phyloP scores from a whole-genome alignment of 2,113 vertebrate genomes.

The Eurystomus gularis region DNA sequence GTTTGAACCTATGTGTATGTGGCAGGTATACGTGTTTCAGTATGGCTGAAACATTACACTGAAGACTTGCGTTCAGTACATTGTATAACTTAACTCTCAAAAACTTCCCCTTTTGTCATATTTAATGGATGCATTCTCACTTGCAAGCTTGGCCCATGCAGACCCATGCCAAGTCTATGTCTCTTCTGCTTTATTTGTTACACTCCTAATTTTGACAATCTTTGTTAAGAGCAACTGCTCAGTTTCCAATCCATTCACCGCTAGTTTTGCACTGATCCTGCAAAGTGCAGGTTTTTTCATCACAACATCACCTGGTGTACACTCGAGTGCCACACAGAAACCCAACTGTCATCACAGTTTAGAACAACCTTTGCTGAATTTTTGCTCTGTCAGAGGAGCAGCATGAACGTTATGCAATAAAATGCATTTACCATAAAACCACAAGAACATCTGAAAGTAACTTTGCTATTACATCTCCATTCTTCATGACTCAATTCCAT shows the following conservation, averaged over 20 bases:
- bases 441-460: neutral
- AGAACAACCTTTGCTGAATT: neutral
- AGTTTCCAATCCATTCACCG: neutral
- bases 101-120: neutral
- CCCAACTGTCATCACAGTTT: neutral
- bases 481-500: neutral
- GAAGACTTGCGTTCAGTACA: neutral
- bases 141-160: neutral
- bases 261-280: neutral
- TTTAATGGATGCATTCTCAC: neutral
- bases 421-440: neutral
- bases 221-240: neutral
- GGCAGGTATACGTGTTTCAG: neutral
- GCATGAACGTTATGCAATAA: neutral
- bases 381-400: neutral
- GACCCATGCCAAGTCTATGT: neutral
- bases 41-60: neutral
- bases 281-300: neutral
- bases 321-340: neutral
- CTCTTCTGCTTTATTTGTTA: neutral
- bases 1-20: neutral
- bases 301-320: neutral
- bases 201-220: neutral
- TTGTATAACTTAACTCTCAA: neutral
- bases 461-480: neutral